These are phyloP conservation scores for Atta texana DNA, from an alignment of 1,140 invertebrate species.

Conservation along the genomic window DNA sequence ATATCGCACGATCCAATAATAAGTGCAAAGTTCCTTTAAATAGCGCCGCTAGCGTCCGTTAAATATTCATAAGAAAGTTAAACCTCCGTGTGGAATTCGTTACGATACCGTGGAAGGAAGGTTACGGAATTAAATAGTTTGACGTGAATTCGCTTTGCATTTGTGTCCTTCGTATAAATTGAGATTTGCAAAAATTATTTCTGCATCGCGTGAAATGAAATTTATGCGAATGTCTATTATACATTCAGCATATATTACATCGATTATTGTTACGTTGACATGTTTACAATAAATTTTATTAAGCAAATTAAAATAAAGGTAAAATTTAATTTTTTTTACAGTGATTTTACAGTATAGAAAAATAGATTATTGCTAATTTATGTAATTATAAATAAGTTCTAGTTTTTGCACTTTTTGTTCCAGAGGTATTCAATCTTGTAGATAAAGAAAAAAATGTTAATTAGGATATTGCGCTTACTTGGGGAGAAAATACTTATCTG, in stretches of 20 bases:
- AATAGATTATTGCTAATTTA: background rate
- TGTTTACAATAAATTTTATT: background rate
- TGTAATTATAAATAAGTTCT: background rate
- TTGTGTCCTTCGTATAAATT: background rate
- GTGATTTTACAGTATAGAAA: no score
- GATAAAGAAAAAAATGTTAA: background rate
- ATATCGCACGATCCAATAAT: constrained; percentile 58
- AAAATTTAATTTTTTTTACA: background rate
- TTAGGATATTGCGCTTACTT: background rate
- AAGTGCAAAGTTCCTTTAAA: constrained; percentile 63
- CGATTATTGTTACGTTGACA: background rate
- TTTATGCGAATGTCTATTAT: background rate
- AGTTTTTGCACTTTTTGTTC: background rate
- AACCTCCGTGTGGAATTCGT: constrained; percentile 57
- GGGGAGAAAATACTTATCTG: background rate
- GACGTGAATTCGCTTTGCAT: constrained; percentile 24
- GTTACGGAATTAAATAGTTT: constrained; percentile 58
- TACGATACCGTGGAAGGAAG: constrained; percentile 15
- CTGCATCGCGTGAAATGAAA: background rate
- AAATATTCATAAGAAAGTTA: constrained; percentile 68
- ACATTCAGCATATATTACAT: background rate
- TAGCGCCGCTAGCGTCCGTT: constrained; percentile 34
- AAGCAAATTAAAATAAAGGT: background rate
- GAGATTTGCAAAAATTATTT: constrained; percentile 32
- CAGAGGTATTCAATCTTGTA: background rate